A percentile compares a stretch with the other conserved stretches of the same genome.
phyloP scores from a whole-genome alignment of 2,888 invertebrate species.

The Cetonia aurata region DNA sequence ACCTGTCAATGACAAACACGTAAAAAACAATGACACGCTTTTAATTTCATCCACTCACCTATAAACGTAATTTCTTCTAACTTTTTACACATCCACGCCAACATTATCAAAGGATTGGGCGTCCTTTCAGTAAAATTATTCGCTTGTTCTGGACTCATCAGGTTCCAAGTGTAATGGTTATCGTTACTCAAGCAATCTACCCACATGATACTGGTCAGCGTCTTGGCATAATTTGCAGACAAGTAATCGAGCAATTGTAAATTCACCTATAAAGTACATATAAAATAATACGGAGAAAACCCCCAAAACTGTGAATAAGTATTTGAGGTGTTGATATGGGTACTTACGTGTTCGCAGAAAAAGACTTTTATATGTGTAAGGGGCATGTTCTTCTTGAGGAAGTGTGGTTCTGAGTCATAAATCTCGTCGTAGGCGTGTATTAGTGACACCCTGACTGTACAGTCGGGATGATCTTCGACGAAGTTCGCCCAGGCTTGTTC shows the following conservation, averaged over 20 bases:
- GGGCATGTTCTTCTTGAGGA: constrained; percentile 78
- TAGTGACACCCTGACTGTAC: constrained; percentile 72
- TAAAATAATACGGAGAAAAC: constrained; percentile 8
- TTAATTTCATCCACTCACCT: constrained; percentile 56
- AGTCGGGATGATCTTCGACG: constrained; percentile 68
- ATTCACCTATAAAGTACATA: constrained; percentile 69
- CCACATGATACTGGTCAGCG: constrained; percentile 72
- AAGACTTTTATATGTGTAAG: constrained; percentile 79
- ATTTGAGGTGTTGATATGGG: neutral
- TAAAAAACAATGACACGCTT: constrained; percentile 9
- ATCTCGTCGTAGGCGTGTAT: constrained; percentile 80
- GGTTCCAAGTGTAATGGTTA: constrained; percentile 51
- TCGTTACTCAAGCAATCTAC: constrained; percentile 69
- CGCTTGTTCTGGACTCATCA: constrained; percentile 47
- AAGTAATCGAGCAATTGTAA: constrained; percentile 70
- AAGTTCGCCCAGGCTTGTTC: constrained; percentile 76
- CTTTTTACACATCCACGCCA: constrained; percentile 75
- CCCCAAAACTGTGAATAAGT: neutral
- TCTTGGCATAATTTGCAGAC: constrained; percentile 68
- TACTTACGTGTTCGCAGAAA: constrained; percentile 76
- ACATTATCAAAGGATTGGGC: constrained; percentile 74
- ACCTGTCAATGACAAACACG: constrained; percentile 62
- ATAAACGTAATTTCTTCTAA: constrained; percentile 72
- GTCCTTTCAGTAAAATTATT: constrained; percentile 40
- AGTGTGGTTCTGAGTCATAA: constrained; percentile 71